Evolutionary conservation across 2,113 vertebrate species (phyloP).

Genomic region (Tupaia tana): DNA sequence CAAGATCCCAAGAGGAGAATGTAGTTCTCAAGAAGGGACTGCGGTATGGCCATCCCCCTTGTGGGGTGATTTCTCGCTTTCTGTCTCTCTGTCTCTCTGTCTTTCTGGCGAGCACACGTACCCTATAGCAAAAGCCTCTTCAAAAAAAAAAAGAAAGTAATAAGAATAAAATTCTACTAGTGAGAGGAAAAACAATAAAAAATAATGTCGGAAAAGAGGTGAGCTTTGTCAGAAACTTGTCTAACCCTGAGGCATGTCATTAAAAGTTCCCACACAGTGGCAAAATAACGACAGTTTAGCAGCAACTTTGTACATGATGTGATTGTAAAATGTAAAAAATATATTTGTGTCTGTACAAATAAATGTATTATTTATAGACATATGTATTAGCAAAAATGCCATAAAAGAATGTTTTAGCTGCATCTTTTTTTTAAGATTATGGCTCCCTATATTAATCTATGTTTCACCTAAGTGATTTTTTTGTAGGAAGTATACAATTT

Average conservation of each 20-base stretch:
- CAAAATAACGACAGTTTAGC: slow-evolving; percentile 33
- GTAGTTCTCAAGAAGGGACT: no score
- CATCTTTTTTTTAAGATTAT: not conserved
- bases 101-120: no score
- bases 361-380: not conserved
- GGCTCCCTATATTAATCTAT: not conserved
- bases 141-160: not conserved
- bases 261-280: not conserved
- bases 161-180: not conserved
- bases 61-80: no score
- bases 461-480: slow-evolving; percentile 1
- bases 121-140: no score
- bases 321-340: not conserved
- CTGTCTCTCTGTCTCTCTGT: no score
- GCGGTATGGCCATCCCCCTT: no score
- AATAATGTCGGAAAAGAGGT: not conserved
- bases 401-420: not conserved
- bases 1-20: no score
- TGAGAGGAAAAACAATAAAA: not conserved
- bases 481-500: not conserved
- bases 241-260: not conserved
- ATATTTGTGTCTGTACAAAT: not conserved
- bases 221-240: not conserved
- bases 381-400: not conserved
- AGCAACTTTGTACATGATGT: not conserved